Percentiles rank a stretch among this genome's conserved stretches.
phyloP scores from a whole-genome alignment of 2,113 vertebrate genomes.

The Recurvirostra avosetta region DNA sequence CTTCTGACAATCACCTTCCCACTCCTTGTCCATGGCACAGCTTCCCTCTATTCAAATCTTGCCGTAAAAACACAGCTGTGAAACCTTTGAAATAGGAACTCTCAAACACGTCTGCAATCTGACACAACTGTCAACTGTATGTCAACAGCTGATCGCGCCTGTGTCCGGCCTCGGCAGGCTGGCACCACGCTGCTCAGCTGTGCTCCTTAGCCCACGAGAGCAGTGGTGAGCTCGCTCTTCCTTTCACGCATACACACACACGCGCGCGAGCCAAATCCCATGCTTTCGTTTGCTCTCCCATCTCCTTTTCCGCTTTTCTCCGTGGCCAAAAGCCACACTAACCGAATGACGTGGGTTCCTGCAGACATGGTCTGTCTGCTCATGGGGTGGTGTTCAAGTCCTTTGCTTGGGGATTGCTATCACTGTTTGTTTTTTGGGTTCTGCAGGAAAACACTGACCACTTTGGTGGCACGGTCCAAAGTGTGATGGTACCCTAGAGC shows the following conservation, averaged over 20 bases:
- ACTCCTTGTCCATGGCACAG: neutral
- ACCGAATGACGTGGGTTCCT: fast-evolving
- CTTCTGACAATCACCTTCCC: neutral
- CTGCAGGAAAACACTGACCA: neutral
- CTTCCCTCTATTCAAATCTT: neutral
- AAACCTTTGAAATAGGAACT: neutral
- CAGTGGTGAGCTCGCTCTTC: fast-evolving
- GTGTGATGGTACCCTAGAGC: neutral
- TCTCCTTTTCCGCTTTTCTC: neutral
- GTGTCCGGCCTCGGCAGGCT: neutral
- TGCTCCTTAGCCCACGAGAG: neutral
- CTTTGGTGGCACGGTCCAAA: neutral
- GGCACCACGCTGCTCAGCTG: neutral
- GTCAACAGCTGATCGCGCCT: neutral
- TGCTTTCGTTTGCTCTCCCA: neutral
- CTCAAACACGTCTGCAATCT: neutral
- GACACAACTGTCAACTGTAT: neutral
- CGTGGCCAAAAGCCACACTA: fast-evolving
- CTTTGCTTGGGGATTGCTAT: neutral
- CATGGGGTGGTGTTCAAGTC: neutral
- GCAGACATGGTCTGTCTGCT: fast-evolving
- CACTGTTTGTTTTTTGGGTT: neutral
- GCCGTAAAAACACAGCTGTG: neutral
- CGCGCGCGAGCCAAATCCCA: neutral
- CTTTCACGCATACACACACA: neutral